Base-by-base conservation (phyloP, 2,113 vertebrate genomes). In the Heterochromis multidens region DNA sequence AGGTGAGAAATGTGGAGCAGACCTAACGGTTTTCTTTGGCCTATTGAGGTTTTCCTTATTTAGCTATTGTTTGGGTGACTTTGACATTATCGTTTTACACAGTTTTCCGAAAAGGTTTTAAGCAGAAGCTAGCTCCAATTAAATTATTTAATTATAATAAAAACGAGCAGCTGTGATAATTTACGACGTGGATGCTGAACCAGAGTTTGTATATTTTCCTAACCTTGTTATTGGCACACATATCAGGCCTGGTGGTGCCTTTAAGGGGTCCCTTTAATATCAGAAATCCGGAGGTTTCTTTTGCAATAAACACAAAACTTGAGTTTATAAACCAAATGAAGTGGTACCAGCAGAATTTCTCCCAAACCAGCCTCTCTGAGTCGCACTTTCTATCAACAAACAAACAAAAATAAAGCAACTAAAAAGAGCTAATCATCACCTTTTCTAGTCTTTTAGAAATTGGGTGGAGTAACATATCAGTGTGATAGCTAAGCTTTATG, bases 1-100 rank as follows among this genome's bases (percentile, higher is more conserved):
- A 88, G 88, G 93, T 92, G 61, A 90, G 93, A 60, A 3, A 60
- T 74, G 4, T 59, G 23, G 1, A 16, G 10, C 13, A 17, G 9
- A 46, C 4, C 11, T 62, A 27, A 54, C n/a, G 21, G 49, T 43
- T 31, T 74, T 81, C 29, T 81, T 86, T 72, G 40, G 72, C 70
- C 57, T 49, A 1, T 67, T 59, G 5, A 58, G 9, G 37, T 37
- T 12, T 14, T 33, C 65, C 35, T 80, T 83, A 86, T 78, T 57
- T 81, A 63, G 62, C 65, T 17, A 16, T 25, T 25, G 21, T 49
- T 35, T 35, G 31, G 8, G 9, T 84, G 25, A 43, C 40, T 27
- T 82, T 43, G 23, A 37, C 7, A 25, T 77, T 74, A 8, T 29
- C 6, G n/a, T 57, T 37, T 77, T 8, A 23, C n/a, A 77, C n/a